Evolutionary conservation across 2,888 invertebrate genomes (phyloP).

Genomic region (Trichopoda pennipes): DNA sequence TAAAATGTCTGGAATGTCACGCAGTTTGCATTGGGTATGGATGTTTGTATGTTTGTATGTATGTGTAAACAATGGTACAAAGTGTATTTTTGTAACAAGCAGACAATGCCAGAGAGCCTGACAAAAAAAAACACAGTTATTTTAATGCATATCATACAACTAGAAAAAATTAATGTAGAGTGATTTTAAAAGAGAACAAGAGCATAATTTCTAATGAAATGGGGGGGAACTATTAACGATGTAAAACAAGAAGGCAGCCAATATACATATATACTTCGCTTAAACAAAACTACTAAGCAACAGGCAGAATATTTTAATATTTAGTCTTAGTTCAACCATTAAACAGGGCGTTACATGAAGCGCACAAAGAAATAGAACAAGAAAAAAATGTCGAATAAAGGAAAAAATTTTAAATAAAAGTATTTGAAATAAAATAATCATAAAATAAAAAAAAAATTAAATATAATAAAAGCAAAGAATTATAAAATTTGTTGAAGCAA

Average conservation of each 20-base stretch:
- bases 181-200: constrained; percentile 33
- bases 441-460: no score
- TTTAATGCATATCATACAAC: constrained; percentile 22
- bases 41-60: no score
- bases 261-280: neutral
- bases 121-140: constrained; percentile 52
- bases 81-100: constrained; percentile 15
- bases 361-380: neutral
- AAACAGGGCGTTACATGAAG: constrained; percentile 64
- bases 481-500: neutral
- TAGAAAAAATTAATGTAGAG: constrained; percentile 26
- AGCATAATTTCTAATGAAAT: constrained; percentile 35
- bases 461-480: constrained; percentile 16
- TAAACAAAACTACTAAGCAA: constrained; percentile 60
- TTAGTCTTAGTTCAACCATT: constrained; percentile 61
- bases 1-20: constrained; percentile 66
- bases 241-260: constrained; percentile 13
- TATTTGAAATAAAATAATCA: neutral
- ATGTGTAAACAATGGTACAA: constrained; percentile 23
- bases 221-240: constrained; percentile 44
- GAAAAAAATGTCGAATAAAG: neutral
- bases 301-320: constrained; percentile 62
- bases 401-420: constrained; percentile 10
- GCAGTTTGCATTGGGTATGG: constrained; percentile 50
- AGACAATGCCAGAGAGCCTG: constrained; percentile 30